Evolutionary conservation across 2,113 vertebrate species (phyloP).

Genomic region (Ictidomys tridecemlineatus): DNA sequence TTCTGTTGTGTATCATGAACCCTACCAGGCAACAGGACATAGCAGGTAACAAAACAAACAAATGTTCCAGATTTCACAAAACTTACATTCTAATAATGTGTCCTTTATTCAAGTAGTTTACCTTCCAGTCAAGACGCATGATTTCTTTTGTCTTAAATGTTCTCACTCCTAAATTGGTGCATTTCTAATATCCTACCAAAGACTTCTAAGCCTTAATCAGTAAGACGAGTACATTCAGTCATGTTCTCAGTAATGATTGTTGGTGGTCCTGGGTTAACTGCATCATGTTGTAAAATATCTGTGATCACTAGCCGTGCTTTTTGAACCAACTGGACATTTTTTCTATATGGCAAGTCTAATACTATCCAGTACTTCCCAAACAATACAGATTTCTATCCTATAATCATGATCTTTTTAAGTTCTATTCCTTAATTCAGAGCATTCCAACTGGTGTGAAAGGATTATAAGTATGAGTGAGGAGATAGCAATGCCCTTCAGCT

Average conservation of each 20-base stretch:
- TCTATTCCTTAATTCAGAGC: background rate
- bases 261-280: background rate
- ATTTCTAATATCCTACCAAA: conserved; percentile 9
- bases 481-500: background rate
- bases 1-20: background rate
- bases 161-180: background rate
- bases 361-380: background rate
- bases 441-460: background rate
- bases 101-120: background rate
- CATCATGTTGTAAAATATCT: background rate
- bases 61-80: background rate
- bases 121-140: conserved; percentile 16
- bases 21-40: background rate
- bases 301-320: background rate
- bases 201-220: background rate
- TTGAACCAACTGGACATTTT: background rate
- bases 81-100: background rate
- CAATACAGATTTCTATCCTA: background rate
- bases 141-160: background rate
- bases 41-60: conserved; percentile 1
- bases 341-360: background rate
- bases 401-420: background rate
- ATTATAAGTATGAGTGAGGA: background rate
- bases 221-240: background rate
- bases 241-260: background rate